Evolutionary conservation across 1,140 invertebrate genomes (phyloP).

Genomic region (Panagrolaimus sp.): DNA sequence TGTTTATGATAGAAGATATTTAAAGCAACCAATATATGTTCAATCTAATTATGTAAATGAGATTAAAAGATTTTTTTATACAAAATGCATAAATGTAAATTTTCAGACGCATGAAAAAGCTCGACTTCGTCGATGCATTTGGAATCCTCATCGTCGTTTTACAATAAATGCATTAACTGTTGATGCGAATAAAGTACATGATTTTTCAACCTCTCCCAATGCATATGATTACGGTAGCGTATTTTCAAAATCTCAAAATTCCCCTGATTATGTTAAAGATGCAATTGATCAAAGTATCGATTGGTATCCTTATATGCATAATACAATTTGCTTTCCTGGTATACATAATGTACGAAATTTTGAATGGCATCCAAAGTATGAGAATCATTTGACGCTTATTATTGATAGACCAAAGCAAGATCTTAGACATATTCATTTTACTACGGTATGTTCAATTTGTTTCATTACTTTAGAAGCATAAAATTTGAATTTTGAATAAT

Average conservation of each 20-base stretch:
- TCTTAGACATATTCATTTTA: not conserved
- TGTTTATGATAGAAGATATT: constrained; percentile 3
- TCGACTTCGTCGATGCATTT: not conserved
- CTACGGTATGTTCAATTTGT: not conserved
- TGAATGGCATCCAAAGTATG: constrained; percentile 12
- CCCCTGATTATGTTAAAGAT: not conserved
- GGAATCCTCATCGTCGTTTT: constrained; percentile 16
- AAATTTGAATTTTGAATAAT: too few species aligned
- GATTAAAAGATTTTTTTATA: too few species aligned
- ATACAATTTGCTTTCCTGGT: not conserved
- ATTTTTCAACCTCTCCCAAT: not conserved
- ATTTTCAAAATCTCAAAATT: not conserved
- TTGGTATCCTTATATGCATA: constrained; percentile 8
- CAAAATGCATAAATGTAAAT: too few species aligned
- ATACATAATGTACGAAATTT: constrained; percentile 7
- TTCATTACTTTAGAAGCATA: too few species aligned
- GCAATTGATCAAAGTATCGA: not conserved
- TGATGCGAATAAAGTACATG: not conserved
- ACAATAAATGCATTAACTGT: constrained; percentile 1
- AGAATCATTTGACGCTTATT: not conserved
- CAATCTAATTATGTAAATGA: not conserved
- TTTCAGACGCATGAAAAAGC: constrained; percentile 4
- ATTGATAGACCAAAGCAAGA: not conserved
- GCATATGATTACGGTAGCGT: constrained; percentile 4
- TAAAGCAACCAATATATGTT: not conserved